Conservation (phyloP, 2,888 invertebrate genomes). For the Drosophila rellima region DNA sequence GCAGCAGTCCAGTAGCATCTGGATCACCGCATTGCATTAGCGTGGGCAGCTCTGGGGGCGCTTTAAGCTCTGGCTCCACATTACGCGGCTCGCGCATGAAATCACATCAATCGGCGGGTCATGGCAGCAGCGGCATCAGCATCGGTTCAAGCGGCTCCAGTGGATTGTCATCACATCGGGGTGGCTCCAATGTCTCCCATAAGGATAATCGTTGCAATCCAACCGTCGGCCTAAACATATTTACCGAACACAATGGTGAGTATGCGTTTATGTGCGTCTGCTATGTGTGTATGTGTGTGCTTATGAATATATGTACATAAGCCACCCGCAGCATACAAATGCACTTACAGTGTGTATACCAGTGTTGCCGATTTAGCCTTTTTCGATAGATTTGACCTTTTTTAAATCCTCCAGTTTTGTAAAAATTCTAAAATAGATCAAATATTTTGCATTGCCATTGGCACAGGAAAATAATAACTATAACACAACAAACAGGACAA, state of each 20-base stretch:
- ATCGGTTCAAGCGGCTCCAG: conserved; percentile 85
- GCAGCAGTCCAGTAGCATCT: conserved; percentile 79
- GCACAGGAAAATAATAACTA: too few species aligned
- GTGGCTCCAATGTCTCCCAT: conserved; percentile 49
- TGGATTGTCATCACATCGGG: conserved; percentile 67
- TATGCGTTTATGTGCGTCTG: conserved; percentile 59
- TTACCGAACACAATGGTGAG: conserved; percentile 97
- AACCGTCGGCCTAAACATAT: conserved; percentile 93
- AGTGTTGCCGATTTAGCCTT: conserved; percentile 1
- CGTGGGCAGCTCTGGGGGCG: conserved; percentile 69
- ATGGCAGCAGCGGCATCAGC: conserved; percentile 60
- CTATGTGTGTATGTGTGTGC: conserved; percentile 8
- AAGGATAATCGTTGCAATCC: conserved; percentile 89
- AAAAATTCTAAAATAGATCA: too few species aligned
- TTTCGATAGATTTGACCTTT: not conserved
- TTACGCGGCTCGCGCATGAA: conserved; percentile 91
- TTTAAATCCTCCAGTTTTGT: too few species aligned
- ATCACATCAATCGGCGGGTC: conserved; percentile 70
- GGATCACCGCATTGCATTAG: conserved; percentile 83
- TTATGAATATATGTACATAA: conserved; percentile 35
- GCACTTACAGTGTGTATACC: conserved; percentile 50
- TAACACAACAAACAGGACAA: too few species aligned
- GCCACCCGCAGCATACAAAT: conserved; percentile 59
- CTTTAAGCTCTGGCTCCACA: conserved; percentile 87
- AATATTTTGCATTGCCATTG: too few species aligned